Conservation (phyloP, 2,113 vertebrate species). For the Galeopterus variegatus region DNA sequence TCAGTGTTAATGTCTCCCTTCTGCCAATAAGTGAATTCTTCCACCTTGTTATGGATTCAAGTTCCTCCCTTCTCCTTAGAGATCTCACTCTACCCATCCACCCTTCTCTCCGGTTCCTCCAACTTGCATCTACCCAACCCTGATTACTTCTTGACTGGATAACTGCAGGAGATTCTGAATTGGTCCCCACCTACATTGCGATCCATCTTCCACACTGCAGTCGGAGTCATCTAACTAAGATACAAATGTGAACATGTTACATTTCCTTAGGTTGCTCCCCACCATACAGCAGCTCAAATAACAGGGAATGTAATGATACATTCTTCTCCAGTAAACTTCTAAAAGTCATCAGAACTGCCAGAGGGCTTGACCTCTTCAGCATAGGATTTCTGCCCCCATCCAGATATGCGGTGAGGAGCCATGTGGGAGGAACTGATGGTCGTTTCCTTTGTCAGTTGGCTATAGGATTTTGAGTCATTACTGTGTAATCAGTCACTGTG, state of each 20-base stretch:
- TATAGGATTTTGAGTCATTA: not conserved
- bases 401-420: not conserved
- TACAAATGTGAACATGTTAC: not conserved
- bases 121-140: not conserved
- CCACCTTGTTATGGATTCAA: conserved; percentile 8
- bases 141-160: not conserved
- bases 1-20: conserved; percentile 22
- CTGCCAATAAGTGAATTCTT: not conserved
- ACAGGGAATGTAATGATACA: not conserved
- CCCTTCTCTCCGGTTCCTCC: not conserved
- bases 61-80: not conserved
- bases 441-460: not conserved
- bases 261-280: not conserved
- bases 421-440: not conserved
- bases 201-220: not conserved
- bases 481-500: not conserved
- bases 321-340: not conserved
- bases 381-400: not conserved
- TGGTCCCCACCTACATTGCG: not conserved
- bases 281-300: not conserved
- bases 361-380: not conserved
- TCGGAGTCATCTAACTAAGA: not conserved
- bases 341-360: not conserved
- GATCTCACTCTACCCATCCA: not conserved
- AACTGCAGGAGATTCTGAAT: not conserved